Conservation (phyloP, 2,888 invertebrate genomes). For the Drosophila pseudotakahashii region DNA sequence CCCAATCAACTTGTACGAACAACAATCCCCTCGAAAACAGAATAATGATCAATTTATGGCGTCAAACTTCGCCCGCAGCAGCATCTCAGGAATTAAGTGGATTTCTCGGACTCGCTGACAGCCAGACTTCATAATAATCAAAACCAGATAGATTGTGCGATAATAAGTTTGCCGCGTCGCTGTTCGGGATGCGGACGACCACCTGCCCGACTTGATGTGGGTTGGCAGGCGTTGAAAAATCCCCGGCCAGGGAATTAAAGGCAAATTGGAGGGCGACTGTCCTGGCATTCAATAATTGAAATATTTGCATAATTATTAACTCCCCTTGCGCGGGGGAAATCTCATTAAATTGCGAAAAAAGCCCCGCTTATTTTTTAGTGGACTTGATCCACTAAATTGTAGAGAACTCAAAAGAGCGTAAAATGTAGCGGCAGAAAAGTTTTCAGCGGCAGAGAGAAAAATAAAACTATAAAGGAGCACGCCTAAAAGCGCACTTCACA, state of each 20-base stretch:
- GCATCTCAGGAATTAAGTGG: slow-evolving; percentile 55
- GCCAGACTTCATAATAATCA: slow-evolving; percentile 69
- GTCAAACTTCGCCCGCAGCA: slow-evolving; percentile 44
- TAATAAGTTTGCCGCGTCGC: slow-evolving; percentile 56
- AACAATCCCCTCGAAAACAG: slow-evolving; percentile 36
- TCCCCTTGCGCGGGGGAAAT: slow-evolving; percentile 20
- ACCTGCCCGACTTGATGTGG: slow-evolving; percentile 57
- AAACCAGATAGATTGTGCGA: slow-evolving; percentile 50
- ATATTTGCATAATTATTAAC: slow-evolving; percentile 77
- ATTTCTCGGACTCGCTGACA: slow-evolving; percentile 55
- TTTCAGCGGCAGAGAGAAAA: slow-evolving; percentile 22
- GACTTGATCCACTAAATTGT: slow-evolving; percentile 35
- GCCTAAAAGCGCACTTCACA: slow-evolving; percentile 51
- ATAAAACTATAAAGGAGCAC: slow-evolving; percentile 36
- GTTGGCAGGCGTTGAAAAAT: slow-evolving; percentile 46
- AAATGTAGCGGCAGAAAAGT: slow-evolving; percentile 33
- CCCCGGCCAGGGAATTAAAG: slow-evolving; percentile 18
- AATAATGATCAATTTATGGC: slow-evolving; percentile 69
- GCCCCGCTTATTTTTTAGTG: slow-evolving; percentile 11
- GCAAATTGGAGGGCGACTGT: slow-evolving; percentile 46
- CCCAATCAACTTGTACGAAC: slow-evolving; percentile 22
- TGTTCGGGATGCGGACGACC: slow-evolving; percentile 30
- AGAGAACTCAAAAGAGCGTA: slow-evolving; percentile 22
- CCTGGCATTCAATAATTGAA: slow-evolving; percentile 53
- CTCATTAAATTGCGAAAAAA: slow-evolving; percentile 35